A percentile compares a stretch with the other conserved stretches of the same genome.
Evolutionary conservation across 2,113 vertebrate species (phyloP).

Genomic region (Podiceps cristatus): DNA sequence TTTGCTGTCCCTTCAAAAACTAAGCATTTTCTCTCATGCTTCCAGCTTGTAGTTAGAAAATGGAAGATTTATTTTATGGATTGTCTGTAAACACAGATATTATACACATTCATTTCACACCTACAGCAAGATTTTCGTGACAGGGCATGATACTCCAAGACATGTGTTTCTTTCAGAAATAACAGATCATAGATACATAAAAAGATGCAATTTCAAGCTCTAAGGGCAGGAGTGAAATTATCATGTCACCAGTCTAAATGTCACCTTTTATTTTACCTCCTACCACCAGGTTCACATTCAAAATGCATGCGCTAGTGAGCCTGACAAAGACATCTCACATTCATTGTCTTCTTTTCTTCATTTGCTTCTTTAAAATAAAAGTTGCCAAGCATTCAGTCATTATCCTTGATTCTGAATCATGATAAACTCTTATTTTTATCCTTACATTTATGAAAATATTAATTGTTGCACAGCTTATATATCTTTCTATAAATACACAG

Average conservation of each 20-base stretch:
- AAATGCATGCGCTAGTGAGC: neutral
- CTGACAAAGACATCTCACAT: neutral
- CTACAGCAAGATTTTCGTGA: neutral
- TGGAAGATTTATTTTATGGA: neutral
- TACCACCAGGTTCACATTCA: neutral
- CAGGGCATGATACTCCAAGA: neutral
- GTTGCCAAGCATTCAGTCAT: neutral
- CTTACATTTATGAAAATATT: neutral
- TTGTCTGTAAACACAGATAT: neutral
- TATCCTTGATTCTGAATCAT: neutral
- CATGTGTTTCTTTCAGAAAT: neutral
- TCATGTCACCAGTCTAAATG: neutral
- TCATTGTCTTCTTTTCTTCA: neutral
- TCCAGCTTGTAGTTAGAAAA: neutral
- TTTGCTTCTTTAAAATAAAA: neutral
- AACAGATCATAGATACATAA: neutral
- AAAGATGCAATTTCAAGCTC: neutral
- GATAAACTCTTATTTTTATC: neutral
- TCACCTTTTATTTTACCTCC: slow-evolving; percentile 7
- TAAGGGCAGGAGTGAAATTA: slow-evolving; percentile 18
- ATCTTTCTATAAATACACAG: neutral
- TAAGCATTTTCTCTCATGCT: neutral
- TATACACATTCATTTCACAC: neutral
- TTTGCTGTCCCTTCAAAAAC: neutral
- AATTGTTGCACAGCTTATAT: neutral